Percentiles rank a stretch among this genome's conserved stretches.
phyloP scores from a whole-genome alignment of 2,797 vertebrate species.

The Enteromius thamalakanensis region DNA sequence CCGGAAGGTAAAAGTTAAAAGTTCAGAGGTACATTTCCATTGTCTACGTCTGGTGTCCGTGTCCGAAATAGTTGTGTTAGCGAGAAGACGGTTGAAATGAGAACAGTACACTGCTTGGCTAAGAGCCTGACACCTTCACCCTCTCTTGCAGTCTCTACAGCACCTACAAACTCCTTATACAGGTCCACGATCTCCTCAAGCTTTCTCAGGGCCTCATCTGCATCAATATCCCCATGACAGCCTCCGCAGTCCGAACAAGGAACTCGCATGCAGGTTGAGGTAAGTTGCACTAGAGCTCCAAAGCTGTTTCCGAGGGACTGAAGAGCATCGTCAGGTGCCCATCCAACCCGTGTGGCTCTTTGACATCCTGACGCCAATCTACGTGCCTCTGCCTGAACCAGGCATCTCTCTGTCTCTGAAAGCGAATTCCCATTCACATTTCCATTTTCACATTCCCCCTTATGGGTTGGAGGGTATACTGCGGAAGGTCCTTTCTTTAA shows the following conservation, averaged over 20 bases:
- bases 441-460: constrained; percentile 52
- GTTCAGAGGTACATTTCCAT: constrained; percentile 75
- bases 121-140: constrained; percentile 83
- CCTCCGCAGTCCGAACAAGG: constrained; percentile 82
- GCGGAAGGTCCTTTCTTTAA: constrained; percentile 77
- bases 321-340: constrained; percentile 86
- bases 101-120: constrained; percentile 88
- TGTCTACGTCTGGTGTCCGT: constrained; percentile 71
- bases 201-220: constrained; percentile 80
- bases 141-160: constrained; percentile 80
- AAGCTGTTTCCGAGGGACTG: constrained; percentile 85
- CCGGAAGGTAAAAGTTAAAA: constrained; percentile 71
- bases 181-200: constrained; percentile 86
- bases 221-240: constrained; percentile 70
- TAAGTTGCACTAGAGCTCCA: constrained; percentile 86
- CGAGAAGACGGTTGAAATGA: constrained; percentile 90
- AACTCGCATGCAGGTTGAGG: constrained; percentile 85
- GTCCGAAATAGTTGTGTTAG: constrained; percentile 91
- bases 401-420: constrained; percentile 82
- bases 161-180: constrained; percentile 89
- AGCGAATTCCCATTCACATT: constrained; percentile 67
- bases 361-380: constrained; percentile 90
- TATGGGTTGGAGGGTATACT: constrained; percentile 67
- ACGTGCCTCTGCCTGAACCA: constrained; percentile 85
- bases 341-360: constrained; percentile 86